Evolutionary conservation across 2,888 invertebrate genomes (phyloP).

Genomic region (Pollenia griseotomentosa): DNA sequence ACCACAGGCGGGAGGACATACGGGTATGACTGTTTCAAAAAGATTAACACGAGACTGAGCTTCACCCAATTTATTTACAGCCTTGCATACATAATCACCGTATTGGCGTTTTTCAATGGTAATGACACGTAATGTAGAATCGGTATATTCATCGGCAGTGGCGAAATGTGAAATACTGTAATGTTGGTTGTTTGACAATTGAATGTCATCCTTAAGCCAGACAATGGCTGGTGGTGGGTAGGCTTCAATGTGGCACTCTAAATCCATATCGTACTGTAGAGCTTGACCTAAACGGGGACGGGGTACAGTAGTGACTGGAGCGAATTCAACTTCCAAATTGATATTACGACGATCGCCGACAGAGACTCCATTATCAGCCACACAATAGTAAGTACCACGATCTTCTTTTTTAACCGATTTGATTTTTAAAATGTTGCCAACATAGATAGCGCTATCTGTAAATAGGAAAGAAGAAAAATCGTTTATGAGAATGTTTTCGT

Average conservation of each 20-base stretch:
- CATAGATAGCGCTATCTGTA: constrained; percentile 85
- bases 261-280: constrained; percentile 95
- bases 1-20: constrained; percentile 95
- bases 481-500: background rate
- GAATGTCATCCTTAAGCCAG: constrained; percentile 94
- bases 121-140: constrained; percentile 94
- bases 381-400: constrained; percentile 96
- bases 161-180: constrained; percentile 96
- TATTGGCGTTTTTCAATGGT: constrained; percentile 96
- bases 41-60: constrained; percentile 92
- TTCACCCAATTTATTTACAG: constrained; percentile 93
- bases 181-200: constrained; percentile 95
- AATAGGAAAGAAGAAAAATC: constrained; percentile 45
- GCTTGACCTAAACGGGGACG: constrained; percentile 93
- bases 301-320: constrained; percentile 93
- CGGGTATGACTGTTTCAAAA: constrained; percentile 95
- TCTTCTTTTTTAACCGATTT: constrained; percentile 93
- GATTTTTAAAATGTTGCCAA: constrained; percentile 92
- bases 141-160: constrained; percentile 95
- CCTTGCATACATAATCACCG: constrained; percentile 93
- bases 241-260: constrained; percentile 97
- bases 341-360: constrained; percentile 93
- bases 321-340: constrained; percentile 95
- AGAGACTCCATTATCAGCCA: constrained; percentile 95
- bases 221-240: constrained; percentile 96